Evolutionary conservation across 2,113 vertebrate species (phyloP).

Genomic region (Macaca fascicularis): T2T-MFA8v1.1 NC_088375.1:173829501-173830000

Average conservation of each 20-base stretch:
- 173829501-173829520: not conserved
- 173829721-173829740: not conserved
- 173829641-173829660: not conserved
- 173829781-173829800: not conserved
- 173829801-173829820: not conserved
- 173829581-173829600: not conserved
- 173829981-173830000: not conserved
- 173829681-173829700: not conserved
- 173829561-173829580: not conserved
- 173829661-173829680: not conserved
- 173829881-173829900: not conserved
- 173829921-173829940: not conserved
- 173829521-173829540: not conserved
- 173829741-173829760: not conserved
- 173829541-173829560: not conserved
- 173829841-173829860: not conserved
- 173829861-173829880: not conserved
- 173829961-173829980: not conserved
- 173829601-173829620: not conserved
- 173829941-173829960: not conserved
- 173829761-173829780: not conserved
- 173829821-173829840: not conserved
- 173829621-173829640: not conserved
- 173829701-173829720: not conserved
- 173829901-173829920: too few species aligned